phyloP scores from a whole-genome alignment of 2,797 vertebrate genomes.

The Lithobates pipiens region DNA sequence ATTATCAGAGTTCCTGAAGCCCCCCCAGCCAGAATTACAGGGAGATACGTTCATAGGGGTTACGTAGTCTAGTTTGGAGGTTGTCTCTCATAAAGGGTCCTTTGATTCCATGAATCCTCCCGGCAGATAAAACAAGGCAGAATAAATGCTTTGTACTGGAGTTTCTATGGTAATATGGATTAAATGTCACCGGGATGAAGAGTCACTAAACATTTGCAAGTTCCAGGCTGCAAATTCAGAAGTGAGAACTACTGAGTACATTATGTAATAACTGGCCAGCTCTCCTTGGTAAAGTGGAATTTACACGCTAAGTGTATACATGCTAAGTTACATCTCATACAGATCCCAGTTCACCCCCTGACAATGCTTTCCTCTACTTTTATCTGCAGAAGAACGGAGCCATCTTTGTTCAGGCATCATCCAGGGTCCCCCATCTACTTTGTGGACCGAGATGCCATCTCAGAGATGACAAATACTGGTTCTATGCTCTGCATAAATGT shows the following conservation, averaged over 20 bases:
- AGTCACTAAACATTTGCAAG: not conserved
- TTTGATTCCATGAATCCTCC: constrained; percentile 2
- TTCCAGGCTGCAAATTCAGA: not conserved
- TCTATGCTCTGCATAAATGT: too few relatives aligned
- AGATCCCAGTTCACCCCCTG: not conserved
- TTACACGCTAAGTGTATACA: too few relatives aligned
- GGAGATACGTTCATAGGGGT: not conserved
- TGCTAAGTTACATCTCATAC: too few relatives aligned
- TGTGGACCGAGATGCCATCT: too few relatives aligned
- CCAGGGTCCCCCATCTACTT: too few relatives aligned
- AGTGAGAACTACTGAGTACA: not conserved
- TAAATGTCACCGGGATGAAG: not conserved
- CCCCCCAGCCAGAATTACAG: not conserved
- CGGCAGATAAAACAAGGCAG: not conserved
- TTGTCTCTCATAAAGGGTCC: constrained; percentile 17
- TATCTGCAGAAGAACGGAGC: too few relatives aligned
- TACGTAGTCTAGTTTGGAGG: not conserved
- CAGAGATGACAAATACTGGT: too few relatives aligned
- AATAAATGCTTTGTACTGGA: not conserved
- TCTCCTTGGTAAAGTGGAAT: not conserved
- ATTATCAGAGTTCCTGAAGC: too few relatives aligned
- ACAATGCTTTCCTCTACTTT: too few relatives aligned
- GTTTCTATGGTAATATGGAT: constrained; percentile 43
- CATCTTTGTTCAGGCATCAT: too few relatives aligned
- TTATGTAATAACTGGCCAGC: not conserved